Percentiles rank a stretch among this genome's conserved stretches.
Conservation (phyloP, 2,113 vertebrate genomes). For the Syrmaticus mikado region DNA sequence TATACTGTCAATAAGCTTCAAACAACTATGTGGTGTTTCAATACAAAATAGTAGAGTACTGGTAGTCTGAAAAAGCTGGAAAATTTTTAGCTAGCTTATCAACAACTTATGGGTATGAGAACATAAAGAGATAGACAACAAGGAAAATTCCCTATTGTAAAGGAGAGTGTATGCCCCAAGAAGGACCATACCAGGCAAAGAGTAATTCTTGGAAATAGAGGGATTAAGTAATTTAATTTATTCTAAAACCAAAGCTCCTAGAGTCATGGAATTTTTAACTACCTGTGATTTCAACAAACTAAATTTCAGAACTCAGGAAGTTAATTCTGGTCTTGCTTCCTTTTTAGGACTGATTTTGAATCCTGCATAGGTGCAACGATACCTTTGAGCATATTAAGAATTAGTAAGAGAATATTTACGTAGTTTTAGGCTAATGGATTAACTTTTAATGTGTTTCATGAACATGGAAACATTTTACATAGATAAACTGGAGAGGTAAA, state of each 20-base stretch:
- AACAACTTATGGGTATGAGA: not conserved
- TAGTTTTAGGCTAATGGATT: not conserved
- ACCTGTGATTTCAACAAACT: not conserved
- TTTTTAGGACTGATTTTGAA: not conserved
- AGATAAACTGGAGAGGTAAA: not conserved
- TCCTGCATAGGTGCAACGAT: not conserved
- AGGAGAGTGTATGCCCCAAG: not conserved
- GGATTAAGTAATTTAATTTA: not conserved
- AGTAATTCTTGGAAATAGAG: not conserved
- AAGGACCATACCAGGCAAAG: not conserved
- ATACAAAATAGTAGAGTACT: not conserved
- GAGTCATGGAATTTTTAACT: not conserved
- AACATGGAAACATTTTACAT: not conserved
- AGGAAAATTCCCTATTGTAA: not conserved
- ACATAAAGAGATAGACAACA: accelerated
- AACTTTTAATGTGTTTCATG: not conserved
- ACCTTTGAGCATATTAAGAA: not conserved
- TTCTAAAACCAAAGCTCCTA: not conserved
- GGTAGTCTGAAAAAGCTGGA: not conserved
- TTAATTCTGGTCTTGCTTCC: not conserved
- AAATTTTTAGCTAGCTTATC: not conserved
- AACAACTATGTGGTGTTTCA: not conserved
- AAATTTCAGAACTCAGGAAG: not conserved
- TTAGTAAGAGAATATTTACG: not conserved
- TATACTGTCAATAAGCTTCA: not conserved